A percentile compares a stretch with the other conserved stretches of the same genome.
Conservation (phyloP, 2,113 vertebrate species). For the Mastomys coucha region DNA sequence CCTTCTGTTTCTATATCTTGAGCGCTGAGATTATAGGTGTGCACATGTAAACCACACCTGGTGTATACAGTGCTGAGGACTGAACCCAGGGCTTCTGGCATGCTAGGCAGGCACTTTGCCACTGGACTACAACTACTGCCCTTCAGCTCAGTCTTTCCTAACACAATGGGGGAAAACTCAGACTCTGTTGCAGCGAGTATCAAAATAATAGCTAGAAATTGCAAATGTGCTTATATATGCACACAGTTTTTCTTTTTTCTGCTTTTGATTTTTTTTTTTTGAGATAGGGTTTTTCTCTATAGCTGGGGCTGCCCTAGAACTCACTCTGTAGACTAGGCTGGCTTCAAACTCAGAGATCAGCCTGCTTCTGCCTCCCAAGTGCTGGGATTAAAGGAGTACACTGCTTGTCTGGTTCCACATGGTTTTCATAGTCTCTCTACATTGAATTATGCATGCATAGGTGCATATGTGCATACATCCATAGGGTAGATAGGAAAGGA, state of each 20-base stretch:
- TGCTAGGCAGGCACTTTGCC: background rate
- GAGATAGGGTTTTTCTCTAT: background rate
- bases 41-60: too few relatives aligned
- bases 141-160: constrained; percentile 49
- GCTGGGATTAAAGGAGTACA: background rate
- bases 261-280: background rate
- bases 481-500: background rate
- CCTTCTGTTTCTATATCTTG: background rate
- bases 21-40: too few relatives aligned
- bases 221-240: background rate
- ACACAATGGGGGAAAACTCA: constrained; percentile 33
- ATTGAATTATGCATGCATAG: background rate
- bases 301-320: background rate
- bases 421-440: background rate
- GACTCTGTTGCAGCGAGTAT: constrained; percentile 29
- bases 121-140: rapidly evolving
- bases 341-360: background rate
- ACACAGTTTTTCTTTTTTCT: background rate
- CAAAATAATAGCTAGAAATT: constrained; percentile 23
- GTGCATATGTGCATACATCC: background rate
- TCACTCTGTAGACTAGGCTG: background rate
- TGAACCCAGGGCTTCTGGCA: background rate
- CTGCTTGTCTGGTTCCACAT: background rate
- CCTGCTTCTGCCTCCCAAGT: background rate
- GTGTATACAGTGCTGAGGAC: background rate